These are phyloP conservation scores for Atrichornis clamosus DNA, from an alignment of 2,113 vertebrate species.

Conservation along the genomic window DNA sequence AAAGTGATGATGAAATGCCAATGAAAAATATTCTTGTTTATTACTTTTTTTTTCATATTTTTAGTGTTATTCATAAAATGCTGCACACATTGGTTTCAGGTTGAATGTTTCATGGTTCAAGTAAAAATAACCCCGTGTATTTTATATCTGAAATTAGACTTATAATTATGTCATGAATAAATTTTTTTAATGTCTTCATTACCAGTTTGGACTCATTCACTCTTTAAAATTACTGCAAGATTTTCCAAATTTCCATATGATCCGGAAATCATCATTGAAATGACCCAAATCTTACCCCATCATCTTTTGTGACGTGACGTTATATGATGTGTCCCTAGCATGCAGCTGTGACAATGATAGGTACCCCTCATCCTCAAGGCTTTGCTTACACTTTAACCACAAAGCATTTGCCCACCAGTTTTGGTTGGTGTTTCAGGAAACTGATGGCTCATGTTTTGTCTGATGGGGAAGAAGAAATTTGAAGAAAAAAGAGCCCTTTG, in stretches of 20 bases:
- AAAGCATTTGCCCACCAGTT: not conserved
- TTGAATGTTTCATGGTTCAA: not conserved
- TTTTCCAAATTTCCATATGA: not conserved
- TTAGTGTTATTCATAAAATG: not conserved
- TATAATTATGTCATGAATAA: not conserved
- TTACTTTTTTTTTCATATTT: not conserved
- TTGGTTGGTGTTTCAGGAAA: not conserved
- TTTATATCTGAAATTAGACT: not conserved
- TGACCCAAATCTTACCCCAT: not conserved
- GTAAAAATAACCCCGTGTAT: rapidly evolving
- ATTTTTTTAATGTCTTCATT: not conserved
- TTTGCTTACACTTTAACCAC: not conserved
- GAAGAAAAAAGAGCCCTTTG: not conserved
- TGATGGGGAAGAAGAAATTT: not conserved
- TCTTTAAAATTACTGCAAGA: not conserved
- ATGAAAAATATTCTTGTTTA: not conserved
- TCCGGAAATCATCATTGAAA: not conserved
- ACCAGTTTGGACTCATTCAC: not conserved
- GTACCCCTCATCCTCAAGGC: not conserved
- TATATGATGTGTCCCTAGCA: not conserved
- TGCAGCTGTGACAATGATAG: not conserved
- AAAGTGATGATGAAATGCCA: rapidly evolving
- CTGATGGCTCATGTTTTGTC: rapidly evolving
- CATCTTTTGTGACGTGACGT: rapidly evolving
- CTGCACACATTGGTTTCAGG: not conserved